phyloP scores from a whole-genome alignment of 2,797 vertebrate genomes.

The Syngnathus rostellatus region DNA sequence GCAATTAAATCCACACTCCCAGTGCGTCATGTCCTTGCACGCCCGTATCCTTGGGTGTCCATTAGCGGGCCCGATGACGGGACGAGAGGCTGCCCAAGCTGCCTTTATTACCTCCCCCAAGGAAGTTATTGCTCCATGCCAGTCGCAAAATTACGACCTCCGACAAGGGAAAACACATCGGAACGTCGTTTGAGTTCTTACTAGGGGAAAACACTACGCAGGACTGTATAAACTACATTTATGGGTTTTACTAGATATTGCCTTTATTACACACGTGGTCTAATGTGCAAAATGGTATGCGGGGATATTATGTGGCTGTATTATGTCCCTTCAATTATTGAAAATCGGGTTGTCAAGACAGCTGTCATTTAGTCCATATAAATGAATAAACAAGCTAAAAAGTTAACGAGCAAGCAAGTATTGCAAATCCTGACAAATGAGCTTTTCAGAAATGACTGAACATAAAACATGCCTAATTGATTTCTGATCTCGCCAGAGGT shows the following conservation, averaged over 20 bases:
- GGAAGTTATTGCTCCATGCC: background rate
- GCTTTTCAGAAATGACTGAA: too few species aligned
- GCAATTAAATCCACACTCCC: constrained; percentile 17
- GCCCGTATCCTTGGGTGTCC: constrained; percentile 23
- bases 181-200: too few species aligned
- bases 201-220: background rate
- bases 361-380: too few species aligned
- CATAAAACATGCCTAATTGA: background rate
- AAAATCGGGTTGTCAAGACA: too few species aligned
- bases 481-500: constrained; percentile 44
- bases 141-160: background rate
- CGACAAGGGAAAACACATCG: background rate
- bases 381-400: too few species aligned
- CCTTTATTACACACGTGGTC: background rate
- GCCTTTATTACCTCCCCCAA: constrained; percentile 9
- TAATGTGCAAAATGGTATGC: background rate
- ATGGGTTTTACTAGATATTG: background rate
- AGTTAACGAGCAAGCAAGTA: too few species aligned
- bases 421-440: too few species aligned
- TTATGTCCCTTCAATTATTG: too few species aligned
- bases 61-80: constrained; percentile 17
- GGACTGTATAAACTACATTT: background rate
- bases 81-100: constrained; percentile 18
- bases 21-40: constrained; percentile 6
- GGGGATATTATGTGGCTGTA: too few species aligned